Base-by-base conservation (phyloP, 2,797 vertebrate genomes). In the Martes flavigula region DNA sequence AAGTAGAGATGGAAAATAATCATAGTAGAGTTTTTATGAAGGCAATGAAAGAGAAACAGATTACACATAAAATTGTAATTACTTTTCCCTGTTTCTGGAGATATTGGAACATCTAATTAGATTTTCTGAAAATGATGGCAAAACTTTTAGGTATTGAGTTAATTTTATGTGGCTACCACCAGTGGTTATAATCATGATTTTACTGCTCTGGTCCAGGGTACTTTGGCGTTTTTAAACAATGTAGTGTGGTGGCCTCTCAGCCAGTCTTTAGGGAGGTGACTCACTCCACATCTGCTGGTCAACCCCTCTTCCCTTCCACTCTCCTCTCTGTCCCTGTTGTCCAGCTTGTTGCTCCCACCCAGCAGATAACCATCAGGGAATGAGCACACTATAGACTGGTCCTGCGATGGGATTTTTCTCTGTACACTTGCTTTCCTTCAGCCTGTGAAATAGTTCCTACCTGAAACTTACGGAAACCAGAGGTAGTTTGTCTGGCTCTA, bases 1-100 rank as follows among this genome's bases (percentile, higher is more conserved):
- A 94, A 43, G 58, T 64, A 66, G 0, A 62, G 35, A 40, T 95
- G 92, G 96, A 43, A 97, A 98, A 96, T 51, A 20, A 86, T 73
- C 43, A 11, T 64, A 27, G 27, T 83, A 54, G 60, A 82, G 14
- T 77, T 92, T 92, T 96, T 32, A 8, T 54, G 92, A 38, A 96
- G 27, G 62, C 18, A 13, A 1, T 56, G 58, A 93, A 78, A 77
- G 90, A 78, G 75, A 68, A 95, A 62, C n/a, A 60, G 14, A 48
- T 66, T 43, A 54, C 46, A 25, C 2, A 7, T 46, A 68, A 25
- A 43, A n/a, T 17, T 51, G 78, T 3, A 14, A 54, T 78, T 25
- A 32, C 7, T 91, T 94, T 32, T 73, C 30, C 54, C 96, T 51
- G 1, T 94, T 93, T 75, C 66, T 90, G 77, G 46, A 70, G 62